These are phyloP conservation scores for Patella depressa DNA, from an alignment of 2,888 invertebrate genomes.

Conservation along the genomic window DNA sequence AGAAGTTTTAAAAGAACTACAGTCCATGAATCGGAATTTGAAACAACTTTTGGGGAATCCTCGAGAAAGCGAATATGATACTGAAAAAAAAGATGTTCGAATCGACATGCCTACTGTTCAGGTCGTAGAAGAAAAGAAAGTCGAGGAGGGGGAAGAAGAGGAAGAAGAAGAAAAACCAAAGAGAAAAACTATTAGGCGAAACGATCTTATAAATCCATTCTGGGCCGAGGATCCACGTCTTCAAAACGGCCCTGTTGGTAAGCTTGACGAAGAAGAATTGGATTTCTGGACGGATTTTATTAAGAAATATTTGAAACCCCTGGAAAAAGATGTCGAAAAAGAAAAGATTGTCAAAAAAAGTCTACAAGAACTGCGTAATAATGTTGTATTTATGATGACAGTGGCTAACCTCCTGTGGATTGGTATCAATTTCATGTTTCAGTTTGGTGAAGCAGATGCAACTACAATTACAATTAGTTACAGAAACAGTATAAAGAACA, in stretches of 20 bases:
- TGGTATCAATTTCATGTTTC: slow-evolving; percentile 77
- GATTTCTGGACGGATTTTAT: slow-evolving; percentile 93
- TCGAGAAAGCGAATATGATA: slow-evolving; percentile 14
- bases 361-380: slow-evolving; percentile 93
- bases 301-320: slow-evolving; percentile 88
- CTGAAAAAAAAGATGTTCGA: too few species aligned
- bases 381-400: slow-evolving; percentile 82
- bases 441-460: slow-evolving; percentile 20
- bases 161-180: slow-evolving; percentile 19
- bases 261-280: slow-evolving; percentile 78
- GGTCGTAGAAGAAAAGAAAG: not conserved
- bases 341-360: slow-evolving; percentile 48
- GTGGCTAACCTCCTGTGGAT: slow-evolving; percentile 99
- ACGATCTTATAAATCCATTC: slow-evolving; percentile 50
- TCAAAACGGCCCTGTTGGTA: slow-evolving; percentile 45
- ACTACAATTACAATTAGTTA: not conserved
- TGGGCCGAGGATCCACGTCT: slow-evolving; percentile 59
- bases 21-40: not conserved
- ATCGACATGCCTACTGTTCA: slow-evolving; percentile 9
- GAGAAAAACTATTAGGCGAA: slow-evolving; percentile 12
- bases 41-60: slow-evolving; percentile 15
- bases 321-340: slow-evolving; percentile 87
- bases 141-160: not conserved
- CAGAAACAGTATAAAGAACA: not conserved
- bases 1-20: not conserved